Conservation (phyloP, 2,113 vertebrate species). For the Cinclus mexicanus region DNA sequence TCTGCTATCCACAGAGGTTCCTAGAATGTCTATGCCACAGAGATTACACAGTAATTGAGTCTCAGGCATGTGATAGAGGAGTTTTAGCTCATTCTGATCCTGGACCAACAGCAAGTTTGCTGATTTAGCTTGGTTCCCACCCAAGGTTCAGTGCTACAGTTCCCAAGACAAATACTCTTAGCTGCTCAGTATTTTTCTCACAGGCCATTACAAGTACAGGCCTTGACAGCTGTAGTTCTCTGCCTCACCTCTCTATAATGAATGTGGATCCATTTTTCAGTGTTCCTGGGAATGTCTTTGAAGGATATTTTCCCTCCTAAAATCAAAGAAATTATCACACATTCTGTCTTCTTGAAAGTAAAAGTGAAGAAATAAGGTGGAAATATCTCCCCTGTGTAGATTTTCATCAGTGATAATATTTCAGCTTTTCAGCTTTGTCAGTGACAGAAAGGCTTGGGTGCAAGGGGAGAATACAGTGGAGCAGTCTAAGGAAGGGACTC, state of each 20-base stretch:
- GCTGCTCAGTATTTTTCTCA: neutral
- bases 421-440: neutral
- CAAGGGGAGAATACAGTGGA: neutral
- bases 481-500: neutral
- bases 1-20: slow-evolving; percentile 18
- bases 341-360: neutral
- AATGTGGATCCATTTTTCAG: neutral
- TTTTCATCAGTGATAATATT: neutral
- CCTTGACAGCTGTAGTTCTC: neutral
- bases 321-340: neutral
- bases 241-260: neutral
- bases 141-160: neutral
- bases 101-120: neutral
- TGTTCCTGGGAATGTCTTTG: neutral
- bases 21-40: neutral
- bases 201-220: neutral
- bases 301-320: neutral
- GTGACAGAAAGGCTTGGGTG: neutral
- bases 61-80: neutral
- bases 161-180: neutral
- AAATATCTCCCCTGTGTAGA: neutral
- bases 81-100: neutral
- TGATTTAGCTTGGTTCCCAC: neutral
- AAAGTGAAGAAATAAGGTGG: neutral
- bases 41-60: neutral